Percentiles rank a stretch among this genome's conserved stretches.
Conservation (phyloP, 2,888 invertebrate species). For the Drosophila paracracens region DNA sequence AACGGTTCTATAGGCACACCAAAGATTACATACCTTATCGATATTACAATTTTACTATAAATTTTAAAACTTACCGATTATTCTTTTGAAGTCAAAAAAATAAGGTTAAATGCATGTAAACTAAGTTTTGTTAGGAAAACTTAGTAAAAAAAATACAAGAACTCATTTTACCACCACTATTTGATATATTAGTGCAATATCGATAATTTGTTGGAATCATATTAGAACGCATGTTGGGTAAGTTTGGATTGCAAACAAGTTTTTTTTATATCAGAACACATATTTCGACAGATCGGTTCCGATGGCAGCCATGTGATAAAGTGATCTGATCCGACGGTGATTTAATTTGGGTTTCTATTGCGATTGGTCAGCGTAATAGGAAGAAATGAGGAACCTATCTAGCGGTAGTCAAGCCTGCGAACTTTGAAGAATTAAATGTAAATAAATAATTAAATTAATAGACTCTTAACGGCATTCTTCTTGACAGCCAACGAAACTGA, state of each 20-base stretch:
- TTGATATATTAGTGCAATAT: background rate
- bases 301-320: background rate
- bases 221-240: background rate
- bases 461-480: background rate
- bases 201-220: background rate
- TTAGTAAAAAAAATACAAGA: background rate
- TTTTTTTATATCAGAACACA: background rate
- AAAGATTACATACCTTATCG: background rate
- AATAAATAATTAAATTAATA: background rate
- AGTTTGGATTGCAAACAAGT: background rate
- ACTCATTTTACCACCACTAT: background rate
- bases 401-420: background rate
- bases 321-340: background rate
- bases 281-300: background rate
- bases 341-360: background rate
- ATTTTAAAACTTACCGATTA: background rate
- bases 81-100: too few relatives aligned
- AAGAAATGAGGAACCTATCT: background rate
- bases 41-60: background rate
- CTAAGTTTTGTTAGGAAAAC: background rate
- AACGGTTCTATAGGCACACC: background rate
- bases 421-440: background rate
- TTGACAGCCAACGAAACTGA: background rate
- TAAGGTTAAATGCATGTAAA: background rate
- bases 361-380: background rate